Percentiles rank a stretch among this genome's conserved stretches.
Evolutionary conservation across 1,140 invertebrate genomes (phyloP).

Genomic region (Hylyphantes graminicola): DNA sequence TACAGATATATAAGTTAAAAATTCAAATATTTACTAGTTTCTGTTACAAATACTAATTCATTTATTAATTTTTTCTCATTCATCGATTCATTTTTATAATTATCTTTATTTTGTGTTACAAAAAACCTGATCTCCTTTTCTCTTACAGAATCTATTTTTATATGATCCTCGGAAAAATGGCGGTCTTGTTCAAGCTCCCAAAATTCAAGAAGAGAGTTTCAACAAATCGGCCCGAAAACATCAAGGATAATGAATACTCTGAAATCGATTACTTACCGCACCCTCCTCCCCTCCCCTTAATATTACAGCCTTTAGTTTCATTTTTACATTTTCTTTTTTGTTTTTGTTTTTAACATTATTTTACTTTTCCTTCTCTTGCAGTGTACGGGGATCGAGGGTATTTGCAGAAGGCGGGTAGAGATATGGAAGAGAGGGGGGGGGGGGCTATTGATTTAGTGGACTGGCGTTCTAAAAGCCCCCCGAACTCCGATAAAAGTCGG

Average conservation of each 20-base stretch:
- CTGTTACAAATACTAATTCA: too few species aligned
- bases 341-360: conserved; percentile 15
- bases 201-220: neutral
- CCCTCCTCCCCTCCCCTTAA: conserved; percentile 8
- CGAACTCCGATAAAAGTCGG: conserved; percentile 54
- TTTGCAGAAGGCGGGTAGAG: conserved; percentile 23
- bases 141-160: too few species aligned
- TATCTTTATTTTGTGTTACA: too few species aligned
- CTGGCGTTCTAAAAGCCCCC: conserved; percentile 50
- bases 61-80: too few species aligned
- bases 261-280: conserved; percentile 36
- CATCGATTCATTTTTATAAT: too few species aligned
- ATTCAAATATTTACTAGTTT: too few species aligned
- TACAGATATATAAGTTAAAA: too few species aligned
- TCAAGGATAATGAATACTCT: conserved; percentile 52
- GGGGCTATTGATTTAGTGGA: conserved; percentile 57
- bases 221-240: conserved; percentile 20
- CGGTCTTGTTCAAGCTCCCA: too few species aligned
- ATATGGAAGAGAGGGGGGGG: neutral
- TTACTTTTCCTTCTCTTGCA: conserved; percentile 11
- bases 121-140: too few species aligned
- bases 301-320: conserved; percentile 15
- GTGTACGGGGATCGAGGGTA: conserved; percentile 16
- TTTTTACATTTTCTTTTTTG: neutral
- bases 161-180: too few species aligned